Conservation (phyloP, 1,140 invertebrate genomes). For the Temnothorax curvispinosus region DNA sequence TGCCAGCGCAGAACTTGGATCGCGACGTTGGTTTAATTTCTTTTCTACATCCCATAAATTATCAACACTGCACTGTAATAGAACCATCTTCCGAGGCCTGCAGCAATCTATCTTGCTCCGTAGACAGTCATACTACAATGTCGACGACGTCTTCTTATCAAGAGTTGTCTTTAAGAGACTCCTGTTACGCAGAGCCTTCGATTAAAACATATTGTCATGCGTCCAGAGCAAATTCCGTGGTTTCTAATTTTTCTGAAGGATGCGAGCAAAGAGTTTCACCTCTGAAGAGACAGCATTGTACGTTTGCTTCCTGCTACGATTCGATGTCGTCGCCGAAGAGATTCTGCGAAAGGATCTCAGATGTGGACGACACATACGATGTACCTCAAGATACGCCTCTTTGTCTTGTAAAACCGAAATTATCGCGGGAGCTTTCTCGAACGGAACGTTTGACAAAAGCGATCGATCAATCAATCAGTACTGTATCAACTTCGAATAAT, state of each 20-base stretch:
- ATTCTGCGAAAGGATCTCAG: conserved; percentile 55
- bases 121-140: conserved; percentile 47
- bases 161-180: conserved; percentile 63
- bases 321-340: conserved; percentile 68
- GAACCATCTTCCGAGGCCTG: conserved; percentile 60
- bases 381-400: conserved; percentile 82
- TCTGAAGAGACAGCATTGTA: conserved; percentile 72
- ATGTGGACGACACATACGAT: conserved; percentile 59
- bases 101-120: conserved; percentile 75
- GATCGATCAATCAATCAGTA: conserved; percentile 63
- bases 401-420: conserved; percentile 83
- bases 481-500: conserved; percentile 75
- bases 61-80: conserved; percentile 2
- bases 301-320: conserved; percentile 74
- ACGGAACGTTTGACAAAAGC: conserved; percentile 81
- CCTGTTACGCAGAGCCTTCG: conserved; percentile 67
- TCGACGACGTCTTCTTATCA: conserved; percentile 60
- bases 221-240: conserved; percentile 67
- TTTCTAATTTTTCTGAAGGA: conserved; percentile 41
- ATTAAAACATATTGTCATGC: conserved; percentile 76
- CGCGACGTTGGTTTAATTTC: conserved; percentile 64
- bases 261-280: conserved; percentile 62
- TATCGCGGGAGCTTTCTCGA: conserved; percentile 45
- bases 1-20: conserved; percentile 64
- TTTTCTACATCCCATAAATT: conserved; percentile 35